Evolutionary conservation across 2,797 vertebrate genomes (phyloP).

Genomic region (Pelochelys cantorii): DNA sequence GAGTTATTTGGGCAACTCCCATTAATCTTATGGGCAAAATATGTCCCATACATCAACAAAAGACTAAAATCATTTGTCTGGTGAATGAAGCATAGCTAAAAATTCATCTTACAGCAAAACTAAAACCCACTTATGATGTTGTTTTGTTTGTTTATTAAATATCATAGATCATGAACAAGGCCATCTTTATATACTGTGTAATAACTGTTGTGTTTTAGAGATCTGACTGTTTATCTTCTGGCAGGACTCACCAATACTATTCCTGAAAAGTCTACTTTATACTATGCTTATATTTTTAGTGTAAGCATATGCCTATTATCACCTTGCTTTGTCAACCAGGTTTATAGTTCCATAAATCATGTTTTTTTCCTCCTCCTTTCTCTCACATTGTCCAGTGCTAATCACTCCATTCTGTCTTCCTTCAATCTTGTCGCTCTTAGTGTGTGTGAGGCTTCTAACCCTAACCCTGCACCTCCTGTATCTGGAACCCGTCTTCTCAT

Average conservation of each 20-base stretch:
- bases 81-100: conserved; percentile 49
- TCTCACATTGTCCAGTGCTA: fast-evolving
- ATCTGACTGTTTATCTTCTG: not conserved
- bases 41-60: conserved; percentile 39
- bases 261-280: not conserved
- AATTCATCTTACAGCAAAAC: conserved; percentile 31
- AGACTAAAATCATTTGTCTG: conserved; percentile 56
- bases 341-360: not conserved
- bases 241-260: not conserved
- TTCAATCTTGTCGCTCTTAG: not conserved
- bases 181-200: not conserved
- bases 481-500: fast-evolving
- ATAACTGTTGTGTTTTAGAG: not conserved
- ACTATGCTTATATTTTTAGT: fast-evolving
- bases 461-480: not conserved
- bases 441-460: not conserved
- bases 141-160: not conserved
- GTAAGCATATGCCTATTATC: not conserved
- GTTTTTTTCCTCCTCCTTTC: fast-evolving
- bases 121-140: conserved; percentile 24
- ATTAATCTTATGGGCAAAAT: conserved; percentile 58
- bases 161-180: not conserved
- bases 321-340: fast-evolving
- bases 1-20: conserved; percentile 45
- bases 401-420: not conserved